Conservation (phyloP, 2,113 vertebrate species). For the Damaliscus lunatus region DNA sequence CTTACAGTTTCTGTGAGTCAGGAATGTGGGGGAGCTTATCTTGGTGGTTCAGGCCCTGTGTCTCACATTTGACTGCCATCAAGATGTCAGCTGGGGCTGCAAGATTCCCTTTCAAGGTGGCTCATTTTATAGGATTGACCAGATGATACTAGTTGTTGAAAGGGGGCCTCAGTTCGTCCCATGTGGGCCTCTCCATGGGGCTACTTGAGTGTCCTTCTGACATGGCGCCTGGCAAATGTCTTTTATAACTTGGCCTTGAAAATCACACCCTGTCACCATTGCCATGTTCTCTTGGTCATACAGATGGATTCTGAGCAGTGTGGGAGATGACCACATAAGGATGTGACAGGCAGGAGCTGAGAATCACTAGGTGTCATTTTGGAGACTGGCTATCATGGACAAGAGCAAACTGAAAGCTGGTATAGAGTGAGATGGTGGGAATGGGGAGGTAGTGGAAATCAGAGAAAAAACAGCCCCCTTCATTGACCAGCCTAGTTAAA, state of each 20-base stretch:
- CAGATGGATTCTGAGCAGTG: neutral
- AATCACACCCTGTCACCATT: neutral
- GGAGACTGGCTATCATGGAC: neutral
- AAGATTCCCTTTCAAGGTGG: neutral
- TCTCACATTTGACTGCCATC: neutral
- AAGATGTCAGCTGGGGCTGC: neutral
- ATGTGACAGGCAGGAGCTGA: neutral
- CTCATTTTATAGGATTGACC: neutral
- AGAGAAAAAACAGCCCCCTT: neutral
- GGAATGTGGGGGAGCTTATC: neutral
- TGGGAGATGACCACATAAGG: neutral
- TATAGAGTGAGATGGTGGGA: neutral
- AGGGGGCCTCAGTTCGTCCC: neutral
- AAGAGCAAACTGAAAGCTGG: neutral
- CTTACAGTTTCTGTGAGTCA: neutral
- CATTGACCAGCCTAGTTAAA: neutral
- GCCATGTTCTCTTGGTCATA: neutral
- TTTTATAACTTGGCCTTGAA: neutral
- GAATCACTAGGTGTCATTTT: neutral
- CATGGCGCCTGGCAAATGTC: neutral
- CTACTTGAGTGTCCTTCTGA: neutral
- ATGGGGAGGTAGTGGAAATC: neutral
- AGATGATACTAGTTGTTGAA: neutral
- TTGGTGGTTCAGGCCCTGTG: neutral
- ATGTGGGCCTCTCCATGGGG: neutral